These are phyloP conservation scores for Spinus olivaceus DNA, from an alignment of 2,797 vertebrate species.

Conservation along the genomic window DNA sequence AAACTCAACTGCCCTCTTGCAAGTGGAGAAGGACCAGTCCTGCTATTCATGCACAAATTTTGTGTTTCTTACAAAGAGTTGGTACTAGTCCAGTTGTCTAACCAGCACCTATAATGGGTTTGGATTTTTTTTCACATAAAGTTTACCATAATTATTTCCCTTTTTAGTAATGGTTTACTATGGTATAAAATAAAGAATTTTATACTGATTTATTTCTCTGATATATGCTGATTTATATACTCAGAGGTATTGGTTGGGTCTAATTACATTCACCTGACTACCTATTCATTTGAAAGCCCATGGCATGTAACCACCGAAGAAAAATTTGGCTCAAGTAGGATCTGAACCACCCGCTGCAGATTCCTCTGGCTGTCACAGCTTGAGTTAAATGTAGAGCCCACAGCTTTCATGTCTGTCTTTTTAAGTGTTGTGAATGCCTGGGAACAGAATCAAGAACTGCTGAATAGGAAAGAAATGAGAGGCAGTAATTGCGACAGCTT, in stretches of 20 bases:
- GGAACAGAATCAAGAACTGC: neutral
- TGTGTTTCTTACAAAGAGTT: neutral
- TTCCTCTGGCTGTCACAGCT: neutral
- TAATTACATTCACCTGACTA: neutral
- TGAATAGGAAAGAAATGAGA: neutral
- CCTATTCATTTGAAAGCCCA: neutral
- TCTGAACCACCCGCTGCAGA: neutral
- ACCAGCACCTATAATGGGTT: neutral
- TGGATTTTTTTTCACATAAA: neutral
- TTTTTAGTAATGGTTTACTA: neutral
- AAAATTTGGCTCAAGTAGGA: rapidly evolving
- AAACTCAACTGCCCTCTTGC: neutral
- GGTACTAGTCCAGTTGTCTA: neutral
- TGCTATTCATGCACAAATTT: neutral
- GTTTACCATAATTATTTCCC: neutral
- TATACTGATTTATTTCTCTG: neutral
- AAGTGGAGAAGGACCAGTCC: neutral
- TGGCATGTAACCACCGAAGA: neutral
- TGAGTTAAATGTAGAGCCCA: rapidly evolving
- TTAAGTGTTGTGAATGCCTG: neutral
- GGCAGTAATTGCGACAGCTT: neutral
- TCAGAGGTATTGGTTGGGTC: rapidly evolving
- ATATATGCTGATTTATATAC: neutral
- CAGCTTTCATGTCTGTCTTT: neutral
- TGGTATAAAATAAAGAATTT: neutral